A percentile compares a stretch with the other conserved stretches of the same genome.
Evolutionary conservation across 2,113 vertebrate species (phyloP).

Genomic region (Daubentonia madagascariensis): DNA sequence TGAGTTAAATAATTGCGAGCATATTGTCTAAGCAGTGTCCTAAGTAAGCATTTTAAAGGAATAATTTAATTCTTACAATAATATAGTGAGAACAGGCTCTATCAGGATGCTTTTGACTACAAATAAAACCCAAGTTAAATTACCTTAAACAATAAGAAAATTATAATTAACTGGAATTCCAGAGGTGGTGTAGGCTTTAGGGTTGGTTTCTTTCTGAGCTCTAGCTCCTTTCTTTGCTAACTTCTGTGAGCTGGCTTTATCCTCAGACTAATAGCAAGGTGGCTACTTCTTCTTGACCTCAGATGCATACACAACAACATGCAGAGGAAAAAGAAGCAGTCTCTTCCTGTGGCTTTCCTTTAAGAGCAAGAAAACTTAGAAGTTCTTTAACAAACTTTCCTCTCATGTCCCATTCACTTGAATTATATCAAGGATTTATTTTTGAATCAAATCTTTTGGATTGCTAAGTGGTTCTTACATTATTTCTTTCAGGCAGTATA

Average conservation of each 20-base stretch:
- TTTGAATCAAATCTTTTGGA: neutral
- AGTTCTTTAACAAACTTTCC: neutral
- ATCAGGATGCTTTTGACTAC: neutral
- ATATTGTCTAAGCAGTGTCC: neutral
- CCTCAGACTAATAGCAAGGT: neutral
- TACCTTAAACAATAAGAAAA: neutral
- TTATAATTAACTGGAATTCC: neutral
- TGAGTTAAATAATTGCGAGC: neutral
- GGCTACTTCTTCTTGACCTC: neutral
- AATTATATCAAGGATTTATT: neutral
- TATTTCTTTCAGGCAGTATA: neutral
- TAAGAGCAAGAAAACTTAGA: neutral
- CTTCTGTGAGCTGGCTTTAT: neutral
- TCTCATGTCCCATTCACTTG: neutral
- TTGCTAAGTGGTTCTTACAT: neutral
- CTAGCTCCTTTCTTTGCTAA: neutral
- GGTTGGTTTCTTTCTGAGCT: neutral
- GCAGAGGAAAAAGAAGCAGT: neutral
- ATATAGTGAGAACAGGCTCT: neutral
- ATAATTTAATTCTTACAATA: neutral
- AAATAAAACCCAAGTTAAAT: neutral
- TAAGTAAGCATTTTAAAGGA: slow-evolving; percentile 7
- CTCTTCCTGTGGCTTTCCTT: neutral
- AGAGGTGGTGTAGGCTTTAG: neutral
- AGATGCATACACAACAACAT: neutral